Base-by-base conservation (phyloP, 2,888 invertebrate species). In the Mystacides longicornis region DNA sequence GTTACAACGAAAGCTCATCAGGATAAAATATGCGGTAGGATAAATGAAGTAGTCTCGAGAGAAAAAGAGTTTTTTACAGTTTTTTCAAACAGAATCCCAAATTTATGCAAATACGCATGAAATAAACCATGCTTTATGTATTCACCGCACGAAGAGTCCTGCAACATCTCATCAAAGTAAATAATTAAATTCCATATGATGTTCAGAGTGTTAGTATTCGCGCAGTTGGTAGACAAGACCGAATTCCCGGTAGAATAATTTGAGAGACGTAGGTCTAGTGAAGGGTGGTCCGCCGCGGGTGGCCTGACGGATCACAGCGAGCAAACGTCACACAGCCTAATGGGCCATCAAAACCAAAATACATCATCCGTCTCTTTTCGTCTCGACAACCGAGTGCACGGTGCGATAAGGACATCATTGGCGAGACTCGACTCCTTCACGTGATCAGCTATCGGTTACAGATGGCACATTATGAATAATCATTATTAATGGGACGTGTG, bases 251-350 rank as follows among this genome's bases (percentile, higher is more conserved):
- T n/a, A n/a, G n/a, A n/a, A 37, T 37, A 37, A 37, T 37, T 37
- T 37, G 37, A 14, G 37, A 37, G 37, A 37, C 37, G 4, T 37
- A 37, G 37, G 37, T 37, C 16, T 3, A n/a, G 16, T 16, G 16
- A 37, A 37, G 37, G 37, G 37, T 37, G 37, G 37, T 37, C 37
- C 37, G 37, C 37, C 37, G 37, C 37, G 37, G 37, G 37, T 37
- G 37, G 37, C 7, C 37, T 16, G n/a, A 16, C n/a, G 37, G 16
- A 37, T 37, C 37, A 37, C 16, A n/a, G n/a, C n/a, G 37, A 37
- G 16, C n/a, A 37, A 37, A 37, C 37, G 37, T 37, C 37, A 37
- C 4, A n/a, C n/a, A 37, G 16, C n/a, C 16, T 3, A 27, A 27
- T 27, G 16, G 14, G 16, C 37, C 14, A n/a, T 37, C 14, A 14